A percentile compares a stretch with the other conserved stretches of the same genome.
phyloP scores from a whole-genome alignment of 2,113 vertebrate genomes.

The Brachirus orientalis region DNA sequence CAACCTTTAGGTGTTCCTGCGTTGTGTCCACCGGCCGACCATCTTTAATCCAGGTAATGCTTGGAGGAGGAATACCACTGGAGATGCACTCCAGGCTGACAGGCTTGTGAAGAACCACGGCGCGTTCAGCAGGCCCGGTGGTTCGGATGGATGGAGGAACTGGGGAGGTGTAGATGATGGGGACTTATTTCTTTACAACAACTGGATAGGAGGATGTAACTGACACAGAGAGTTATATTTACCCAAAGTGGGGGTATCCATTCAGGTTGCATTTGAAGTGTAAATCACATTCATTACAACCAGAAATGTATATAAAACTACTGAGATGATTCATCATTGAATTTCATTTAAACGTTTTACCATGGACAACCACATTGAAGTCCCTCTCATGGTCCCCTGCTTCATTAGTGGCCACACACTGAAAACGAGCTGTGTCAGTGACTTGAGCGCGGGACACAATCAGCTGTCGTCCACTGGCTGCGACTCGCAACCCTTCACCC shows the following conservation, averaged over 20 bases:
- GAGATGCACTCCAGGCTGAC: slow-evolving; percentile 88
- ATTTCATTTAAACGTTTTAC: slow-evolving; percentile 70
- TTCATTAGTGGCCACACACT: slow-evolving; percentile 89
- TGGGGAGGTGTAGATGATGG: slow-evolving; percentile 65
- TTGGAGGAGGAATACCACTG: slow-evolving; percentile 89
- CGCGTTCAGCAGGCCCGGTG: slow-evolving; percentile 82
- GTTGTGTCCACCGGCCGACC: slow-evolving; percentile 89
- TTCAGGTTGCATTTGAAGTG: slow-evolving; percentile 44
- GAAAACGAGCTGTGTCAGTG: slow-evolving; percentile 90
- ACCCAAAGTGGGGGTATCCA: slow-evolving; percentile 37
- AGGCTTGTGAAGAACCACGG: slow-evolving; percentile 87
- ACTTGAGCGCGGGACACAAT: slow-evolving; percentile 87
- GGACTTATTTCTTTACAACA: slow-evolving; percentile 4
- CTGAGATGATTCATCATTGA: neutral
- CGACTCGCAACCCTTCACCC: slow-evolving; percentile 80
- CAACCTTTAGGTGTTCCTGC: slow-evolving; percentile 86
- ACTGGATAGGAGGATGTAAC: neutral
- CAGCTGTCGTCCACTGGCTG: slow-evolving; percentile 85
- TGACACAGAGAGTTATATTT: slow-evolving; percentile 14
- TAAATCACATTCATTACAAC: slow-evolving; percentile 12
- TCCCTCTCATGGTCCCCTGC: slow-evolving; percentile 87
- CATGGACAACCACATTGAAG: slow-evolving; percentile 92
- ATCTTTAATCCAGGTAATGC: slow-evolving; percentile 95
- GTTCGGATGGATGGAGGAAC: slow-evolving; percentile 92
- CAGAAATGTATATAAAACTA: neutral